Evolutionary conservation across 2,888 invertebrate species (phyloP).

Genomic region (Acanthosepion esculentum): DNA sequence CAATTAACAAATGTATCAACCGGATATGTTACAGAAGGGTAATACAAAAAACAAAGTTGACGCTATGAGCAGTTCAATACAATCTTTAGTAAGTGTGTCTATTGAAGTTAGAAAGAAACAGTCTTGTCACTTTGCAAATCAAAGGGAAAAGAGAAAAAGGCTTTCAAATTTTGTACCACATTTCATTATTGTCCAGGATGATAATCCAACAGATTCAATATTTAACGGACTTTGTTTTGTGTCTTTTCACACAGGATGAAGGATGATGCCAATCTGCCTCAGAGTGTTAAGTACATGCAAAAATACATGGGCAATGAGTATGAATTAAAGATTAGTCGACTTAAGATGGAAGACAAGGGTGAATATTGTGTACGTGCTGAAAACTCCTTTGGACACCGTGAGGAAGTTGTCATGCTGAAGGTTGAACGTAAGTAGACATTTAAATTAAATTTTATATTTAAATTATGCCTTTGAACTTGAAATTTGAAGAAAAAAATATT

Average conservation of each 20-base stretch:
- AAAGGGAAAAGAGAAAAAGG: no score
- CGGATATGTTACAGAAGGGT: no score
- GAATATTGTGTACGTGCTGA: constrained; percentile 89
- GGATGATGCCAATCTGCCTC: constrained; percentile 80
- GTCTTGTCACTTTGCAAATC: no score
- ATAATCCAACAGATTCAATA: neutral
- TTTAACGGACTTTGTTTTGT: neutral
- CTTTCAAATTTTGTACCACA: no score
- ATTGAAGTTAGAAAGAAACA: no score
- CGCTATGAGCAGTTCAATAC: no score
- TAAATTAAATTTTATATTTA: neutral
- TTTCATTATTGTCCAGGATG: no score
- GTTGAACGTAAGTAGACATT: constrained; percentile 70
- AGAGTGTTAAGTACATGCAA: constrained; percentile 99
- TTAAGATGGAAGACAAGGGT: constrained; percentile 94
- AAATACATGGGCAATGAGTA: constrained; percentile 96
- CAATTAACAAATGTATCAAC: no score
- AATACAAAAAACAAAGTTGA: no score
- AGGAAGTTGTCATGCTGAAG: constrained; percentile 70
- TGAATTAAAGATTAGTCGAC: constrained; percentile 97
- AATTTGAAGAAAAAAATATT: neutral
- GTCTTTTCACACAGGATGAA: constrained; percentile 63
- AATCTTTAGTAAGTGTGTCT: no score
- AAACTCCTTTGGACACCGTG: constrained; percentile 74
- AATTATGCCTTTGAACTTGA: neutral